Evolutionary conservation across 2,797 vertebrate species (phyloP), one percentile per base, ranked within the genome.

Genomic region (Sebastes reedi): DNA sequence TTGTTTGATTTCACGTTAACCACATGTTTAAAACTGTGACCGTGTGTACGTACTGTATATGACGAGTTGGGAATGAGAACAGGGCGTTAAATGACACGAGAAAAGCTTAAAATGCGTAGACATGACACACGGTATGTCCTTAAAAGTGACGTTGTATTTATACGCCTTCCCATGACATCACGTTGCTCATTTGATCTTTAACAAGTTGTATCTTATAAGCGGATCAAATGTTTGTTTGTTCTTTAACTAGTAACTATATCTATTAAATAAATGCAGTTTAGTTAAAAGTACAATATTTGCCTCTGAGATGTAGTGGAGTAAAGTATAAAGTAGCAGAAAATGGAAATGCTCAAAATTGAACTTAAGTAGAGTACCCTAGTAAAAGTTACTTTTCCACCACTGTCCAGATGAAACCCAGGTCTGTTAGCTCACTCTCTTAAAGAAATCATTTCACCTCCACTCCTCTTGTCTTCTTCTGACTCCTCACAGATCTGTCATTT

Each of bases 401-500:
- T 55, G 54, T 0, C 54, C 10, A 60, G 9, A 50, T n/a, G 1
- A 73, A 69, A 12, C 67, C 24, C 34, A 14, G 27, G 42, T 50
- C 59, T 30, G 22, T 50, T 20, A 22, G 29, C 32, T 67, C 8
- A 2, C 22, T 60, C 5, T 13, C 1, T 14, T 54, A 25, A 24
- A 34, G 7, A 36, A 14, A 5, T 20, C 5, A 14, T 60, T 66
- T 67, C 4, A 1, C 4, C 62, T n/a, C 1, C 3, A 20, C 55
- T 16, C 2, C 1, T 25, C 46, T 11, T 2, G 8, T 46, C 39
- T 4, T 46, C 42, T 60, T 16, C 50, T 34, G 24, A 25, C 9
- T 20, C 50, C 70, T 77, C 67, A 14, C 65, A 16, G 62, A 65
- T 52, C 67, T 56, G 34, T 39, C 20, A 20, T 61, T 22, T 36